Percentiles rank a stretch among this genome's conserved stretches.
These are phyloP conservation scores for Phrynocephalus forsythii DNA, from an alignment of 2,797 vertebrate genomes.

Conservation along the genomic window DNA sequence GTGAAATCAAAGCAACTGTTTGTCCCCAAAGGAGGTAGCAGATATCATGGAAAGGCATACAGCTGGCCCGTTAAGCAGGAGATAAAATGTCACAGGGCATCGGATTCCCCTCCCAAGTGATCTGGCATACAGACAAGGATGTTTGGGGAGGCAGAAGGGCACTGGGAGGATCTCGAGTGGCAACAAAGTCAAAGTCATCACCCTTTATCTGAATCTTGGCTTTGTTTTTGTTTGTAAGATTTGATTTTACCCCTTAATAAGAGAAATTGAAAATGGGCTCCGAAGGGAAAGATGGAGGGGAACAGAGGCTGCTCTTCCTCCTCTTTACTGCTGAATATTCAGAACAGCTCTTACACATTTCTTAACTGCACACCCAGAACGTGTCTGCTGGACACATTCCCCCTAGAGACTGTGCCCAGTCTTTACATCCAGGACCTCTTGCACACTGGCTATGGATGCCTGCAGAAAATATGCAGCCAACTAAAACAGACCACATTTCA, in stretches of 20 bases:
- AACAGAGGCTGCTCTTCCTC: neutral
- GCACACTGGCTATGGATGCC: no score
- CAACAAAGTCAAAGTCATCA: conserved; percentile 64
- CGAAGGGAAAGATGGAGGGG: neutral
- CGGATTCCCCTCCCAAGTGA: conserved; percentile 44
- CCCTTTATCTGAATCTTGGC: neutral
- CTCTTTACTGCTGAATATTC: neutral
- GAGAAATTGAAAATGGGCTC: no score
- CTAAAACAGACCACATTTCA: no score
- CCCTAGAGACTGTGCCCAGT: no score
- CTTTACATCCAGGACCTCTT: no score
- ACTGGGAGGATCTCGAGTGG: conserved; percentile 25
- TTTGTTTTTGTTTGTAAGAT: neutral
- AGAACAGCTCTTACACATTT: no score
- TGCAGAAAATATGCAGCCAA: no score
- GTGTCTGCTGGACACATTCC: no score
- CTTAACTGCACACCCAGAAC: no score
- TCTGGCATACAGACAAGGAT: conserved; percentile 54
- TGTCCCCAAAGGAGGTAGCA: conserved; percentile 56
- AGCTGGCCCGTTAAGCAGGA: conserved; percentile 44
- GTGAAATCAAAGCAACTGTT: conserved; percentile 57
- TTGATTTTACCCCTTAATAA: neutral
- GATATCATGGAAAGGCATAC: conserved; percentile 48
- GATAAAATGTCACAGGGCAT: conserved; percentile 64
- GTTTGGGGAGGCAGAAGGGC: neutral